Evolutionary conservation across 2,113 vertebrate genomes (phyloP).

Genomic region (Lagopus leucura): DNA sequence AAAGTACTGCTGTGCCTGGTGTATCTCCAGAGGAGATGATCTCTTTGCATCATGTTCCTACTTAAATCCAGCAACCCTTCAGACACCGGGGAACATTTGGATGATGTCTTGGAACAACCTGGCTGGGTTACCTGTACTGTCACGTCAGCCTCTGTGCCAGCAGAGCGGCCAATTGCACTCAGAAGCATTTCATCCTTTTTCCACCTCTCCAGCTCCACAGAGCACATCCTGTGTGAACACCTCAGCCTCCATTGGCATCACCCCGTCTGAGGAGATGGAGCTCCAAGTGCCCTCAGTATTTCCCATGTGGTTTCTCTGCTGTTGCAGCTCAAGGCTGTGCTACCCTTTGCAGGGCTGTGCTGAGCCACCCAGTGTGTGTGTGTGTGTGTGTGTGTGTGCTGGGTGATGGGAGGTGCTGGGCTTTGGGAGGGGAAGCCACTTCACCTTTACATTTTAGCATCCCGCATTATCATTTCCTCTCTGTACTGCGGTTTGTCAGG

Average conservation of each 20-base stretch:
- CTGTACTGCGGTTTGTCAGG: neutral
- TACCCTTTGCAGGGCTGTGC: accelerated
- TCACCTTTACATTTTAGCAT: neutral
- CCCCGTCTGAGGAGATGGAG: neutral
- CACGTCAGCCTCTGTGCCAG: neutral
- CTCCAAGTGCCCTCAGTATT: neutral
- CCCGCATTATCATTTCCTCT: accelerated
- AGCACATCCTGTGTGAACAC: neutral
- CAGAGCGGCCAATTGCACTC: conserved; percentile 17
- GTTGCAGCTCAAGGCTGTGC: accelerated
- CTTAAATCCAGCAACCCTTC: conserved; percentile 31
- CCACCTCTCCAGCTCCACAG: neutral
- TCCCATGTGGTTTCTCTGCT: accelerated
- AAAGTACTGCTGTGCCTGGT: neutral
- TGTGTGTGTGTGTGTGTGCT: neutral
- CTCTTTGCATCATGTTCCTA: neutral
- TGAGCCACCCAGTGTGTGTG: accelerated
- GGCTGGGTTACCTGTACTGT: conserved; percentile 1
- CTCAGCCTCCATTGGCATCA: neutral
- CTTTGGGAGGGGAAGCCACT: neutral
- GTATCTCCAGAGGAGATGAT: neutral
- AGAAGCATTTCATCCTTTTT: neutral
- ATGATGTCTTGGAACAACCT: conserved; percentile 47
- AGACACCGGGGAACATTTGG: conserved; percentile 15
- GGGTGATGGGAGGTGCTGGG: neutral